A percentile compares a stretch with the other conserved stretches of the same genome.
phyloP scores from a whole-genome alignment of 2,113 vertebrate species.

The Trachemys scripta region DNA sequence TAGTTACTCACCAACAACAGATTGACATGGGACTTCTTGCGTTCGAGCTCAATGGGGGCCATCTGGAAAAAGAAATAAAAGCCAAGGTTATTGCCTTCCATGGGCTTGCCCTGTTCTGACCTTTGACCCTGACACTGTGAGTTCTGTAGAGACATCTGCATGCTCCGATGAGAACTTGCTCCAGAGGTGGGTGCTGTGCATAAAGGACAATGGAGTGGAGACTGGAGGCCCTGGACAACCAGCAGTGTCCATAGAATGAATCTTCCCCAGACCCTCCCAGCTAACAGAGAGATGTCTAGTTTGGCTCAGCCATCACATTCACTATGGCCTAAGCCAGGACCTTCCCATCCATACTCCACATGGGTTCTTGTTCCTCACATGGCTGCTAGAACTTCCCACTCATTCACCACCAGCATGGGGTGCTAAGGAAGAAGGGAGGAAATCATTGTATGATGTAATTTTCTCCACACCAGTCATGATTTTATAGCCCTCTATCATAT shows the following conservation, averaged over 20 bases:
- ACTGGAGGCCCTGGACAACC: background rate
- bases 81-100: background rate
- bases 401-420: background rate
- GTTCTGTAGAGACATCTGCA: background rate
- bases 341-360: background rate
- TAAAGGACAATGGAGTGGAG: background rate
- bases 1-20: background rate
- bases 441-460: background rate
- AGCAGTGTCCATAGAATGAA: background rate
- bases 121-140: background rate
- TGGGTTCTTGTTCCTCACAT: background rate
- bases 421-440: background rate
- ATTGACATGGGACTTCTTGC: background rate
- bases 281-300: background rate
- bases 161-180: background rate
- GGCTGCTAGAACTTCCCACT: background rate
- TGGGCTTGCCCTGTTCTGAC: background rate
- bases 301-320: background rate
- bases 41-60: background rate
- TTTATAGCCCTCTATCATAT: background rate
- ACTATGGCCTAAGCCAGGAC: background rate
- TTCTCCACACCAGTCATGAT: no score
- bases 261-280: background rate
- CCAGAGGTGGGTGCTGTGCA: background rate
- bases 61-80: background rate